Conservation (phyloP, 2,113 vertebrate species). For the Chlorodrepanis virens region DNA sequence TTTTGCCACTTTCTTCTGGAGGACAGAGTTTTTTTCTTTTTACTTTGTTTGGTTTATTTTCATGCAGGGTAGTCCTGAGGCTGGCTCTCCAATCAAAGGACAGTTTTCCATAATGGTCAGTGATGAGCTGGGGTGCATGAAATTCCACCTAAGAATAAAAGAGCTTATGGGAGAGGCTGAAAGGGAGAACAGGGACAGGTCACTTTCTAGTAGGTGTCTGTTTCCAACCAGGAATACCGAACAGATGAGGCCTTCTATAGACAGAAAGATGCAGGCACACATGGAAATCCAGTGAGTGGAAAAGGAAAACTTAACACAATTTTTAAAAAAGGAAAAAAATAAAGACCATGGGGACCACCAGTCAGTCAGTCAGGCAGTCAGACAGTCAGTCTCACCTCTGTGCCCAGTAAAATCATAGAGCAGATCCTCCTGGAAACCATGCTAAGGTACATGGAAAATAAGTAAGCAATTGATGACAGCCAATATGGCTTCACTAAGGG, state of each 20-base stretch:
- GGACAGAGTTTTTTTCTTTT: neutral
- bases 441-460: neutral
- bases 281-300: neutral
- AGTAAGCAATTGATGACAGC: neutral
- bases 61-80: neutral
- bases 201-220: neutral
- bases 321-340: neutral
- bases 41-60: neutral
- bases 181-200: neutral
- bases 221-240: fast-evolving
- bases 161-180: neutral
- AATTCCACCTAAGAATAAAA: neutral
- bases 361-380: fast-evolving
- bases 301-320: neutral
- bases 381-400: fast-evolving
- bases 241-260: neutral
- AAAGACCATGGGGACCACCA: neutral
- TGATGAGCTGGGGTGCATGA: neutral
- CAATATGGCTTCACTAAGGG: neutral
- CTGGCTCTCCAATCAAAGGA: neutral
- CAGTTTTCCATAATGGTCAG: neutral
- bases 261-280: neutral
- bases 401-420: neutral
- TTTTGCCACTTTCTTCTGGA: neutral
- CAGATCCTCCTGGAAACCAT: neutral